phyloP scores from a whole-genome alignment of 2,797 vertebrate genomes.

The Coracias cyanogaster region DNA sequence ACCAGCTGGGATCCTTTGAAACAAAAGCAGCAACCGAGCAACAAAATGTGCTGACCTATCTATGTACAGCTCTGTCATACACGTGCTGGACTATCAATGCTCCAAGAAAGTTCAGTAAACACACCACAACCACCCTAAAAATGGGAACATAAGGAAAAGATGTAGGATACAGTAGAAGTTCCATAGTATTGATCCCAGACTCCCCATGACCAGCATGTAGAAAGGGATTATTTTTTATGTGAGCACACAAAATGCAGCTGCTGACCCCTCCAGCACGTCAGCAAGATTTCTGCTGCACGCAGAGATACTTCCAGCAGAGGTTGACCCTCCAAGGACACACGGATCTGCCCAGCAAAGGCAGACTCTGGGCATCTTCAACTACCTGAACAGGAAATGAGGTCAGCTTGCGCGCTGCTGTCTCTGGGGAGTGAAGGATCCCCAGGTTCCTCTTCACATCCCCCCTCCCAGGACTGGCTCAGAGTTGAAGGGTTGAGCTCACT shows the following conservation, averaged over 20 bases:
- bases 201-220: background rate
- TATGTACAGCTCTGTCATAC: background rate
- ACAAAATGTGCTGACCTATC: background rate
- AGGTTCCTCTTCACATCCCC: fast-evolving
- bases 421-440: background rate
- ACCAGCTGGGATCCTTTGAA: background rate
- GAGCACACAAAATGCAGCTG: background rate
- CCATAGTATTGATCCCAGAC: background rate
- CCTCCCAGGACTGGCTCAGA: background rate
- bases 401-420: background rate
- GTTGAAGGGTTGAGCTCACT: background rate
- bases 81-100: fast-evolving
- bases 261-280: background rate
- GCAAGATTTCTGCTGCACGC: background rate
- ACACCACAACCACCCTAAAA: background rate
- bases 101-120: background rate
- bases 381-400: background rate
- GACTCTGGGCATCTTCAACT: background rate
- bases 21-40: background rate
- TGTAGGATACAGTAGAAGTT: fast-evolving
- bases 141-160: background rate
- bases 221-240: background rate
- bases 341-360: background rate
- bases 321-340: fast-evolving
- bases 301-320: background rate